Percentiles rank a stretch among this genome's conserved stretches.
Conservation (phyloP, 2,888 invertebrate genomes). For the Allophyes oxyacanthae region DNA sequence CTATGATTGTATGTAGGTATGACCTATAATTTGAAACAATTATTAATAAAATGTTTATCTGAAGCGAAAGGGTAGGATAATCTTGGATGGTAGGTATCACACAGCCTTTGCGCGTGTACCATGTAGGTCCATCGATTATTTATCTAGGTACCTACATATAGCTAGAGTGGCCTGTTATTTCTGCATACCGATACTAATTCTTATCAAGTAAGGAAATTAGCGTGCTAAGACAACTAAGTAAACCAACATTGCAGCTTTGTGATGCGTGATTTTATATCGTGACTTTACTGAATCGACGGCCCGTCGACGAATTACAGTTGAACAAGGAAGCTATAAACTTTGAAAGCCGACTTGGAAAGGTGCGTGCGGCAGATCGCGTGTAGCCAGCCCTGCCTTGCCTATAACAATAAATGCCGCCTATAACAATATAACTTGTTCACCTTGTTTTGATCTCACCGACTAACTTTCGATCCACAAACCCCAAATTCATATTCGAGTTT, state of each 20-base stretch:
- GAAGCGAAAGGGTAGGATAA: background rate
- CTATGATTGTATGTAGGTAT: too few species aligned
- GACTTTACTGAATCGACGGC: constrained; percentile 43
- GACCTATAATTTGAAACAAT: too few species aligned
- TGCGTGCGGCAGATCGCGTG: constrained; percentile 58
- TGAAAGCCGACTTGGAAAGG: constrained; percentile 37
- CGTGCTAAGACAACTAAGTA: constrained; percentile 27
- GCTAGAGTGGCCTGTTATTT: constrained; percentile 27
- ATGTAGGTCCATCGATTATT: too few species aligned
- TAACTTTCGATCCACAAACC: constrained; percentile 40
- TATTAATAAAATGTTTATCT: too few species aligned
- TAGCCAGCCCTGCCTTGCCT: constrained; percentile 37
- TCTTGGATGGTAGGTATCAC: constrained; percentile 1
- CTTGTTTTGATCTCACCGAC: constrained; percentile 36
- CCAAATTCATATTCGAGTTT: constrained; percentile 12
- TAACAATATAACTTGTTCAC: constrained; percentile 55
- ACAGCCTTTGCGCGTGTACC: background rate
- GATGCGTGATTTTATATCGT: constrained; percentile 43
- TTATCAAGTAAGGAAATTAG: constrained; percentile 37
- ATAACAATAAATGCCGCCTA: constrained; percentile 51
- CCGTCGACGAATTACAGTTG: constrained; percentile 45
- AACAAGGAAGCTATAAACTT: constrained; percentile 55
- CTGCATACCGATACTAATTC: constrained; percentile 30
- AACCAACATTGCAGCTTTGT: constrained; percentile 28
- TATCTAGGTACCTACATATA: background rate